Evolutionary conservation across 2,888 invertebrate genomes (phyloP).

Genomic region (Parapristionchus giblindavisi): DNA sequence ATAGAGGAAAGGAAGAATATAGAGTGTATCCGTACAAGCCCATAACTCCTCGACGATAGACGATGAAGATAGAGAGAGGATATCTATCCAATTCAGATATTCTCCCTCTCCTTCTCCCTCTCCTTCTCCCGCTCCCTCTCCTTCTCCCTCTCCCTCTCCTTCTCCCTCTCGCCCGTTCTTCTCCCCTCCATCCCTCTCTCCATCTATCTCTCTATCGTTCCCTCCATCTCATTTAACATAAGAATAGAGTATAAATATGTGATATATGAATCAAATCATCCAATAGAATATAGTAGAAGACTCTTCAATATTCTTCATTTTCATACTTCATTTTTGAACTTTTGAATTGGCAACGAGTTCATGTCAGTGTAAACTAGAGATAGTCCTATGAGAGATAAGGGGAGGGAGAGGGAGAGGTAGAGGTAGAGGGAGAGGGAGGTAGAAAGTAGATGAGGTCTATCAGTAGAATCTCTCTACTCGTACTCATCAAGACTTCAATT

Average conservation of each 20-base stretch:
- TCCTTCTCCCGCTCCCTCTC: not conserved
- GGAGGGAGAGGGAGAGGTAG: too few species aligned
- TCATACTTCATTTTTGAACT: constrained; percentile 4
- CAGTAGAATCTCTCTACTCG: constrained; percentile 19
- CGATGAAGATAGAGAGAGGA: constrained; percentile 12
- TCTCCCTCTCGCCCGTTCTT: not conserved
- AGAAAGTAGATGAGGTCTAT: not conserved
- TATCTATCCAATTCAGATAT: not conserved
- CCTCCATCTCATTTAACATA: too few species aligned
- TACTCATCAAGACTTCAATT: not conserved
- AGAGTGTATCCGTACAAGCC: not conserved
- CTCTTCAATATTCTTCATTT: not conserved
- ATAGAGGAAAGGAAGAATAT: constrained; percentile 6
- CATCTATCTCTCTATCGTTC: constrained; percentile 3
- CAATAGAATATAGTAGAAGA: too few species aligned
- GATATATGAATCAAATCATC: too few species aligned
- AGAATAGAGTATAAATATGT: too few species aligned
- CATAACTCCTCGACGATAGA: constrained; percentile 8
- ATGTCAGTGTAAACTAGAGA: constrained; percentile 10
- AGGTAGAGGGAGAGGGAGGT: constrained; percentile 1
- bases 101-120: not conserved
- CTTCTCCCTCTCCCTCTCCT: constrained; percentile 13
- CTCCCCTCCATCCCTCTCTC: not conserved
- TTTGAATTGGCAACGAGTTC: not conserved
- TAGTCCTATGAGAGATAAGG: constrained; percentile 9